Evolutionary conservation across 37 sponge, comb jelly and placozoan genomes (phyloP).

Genomic region (Hormiphora californensis): DNA sequence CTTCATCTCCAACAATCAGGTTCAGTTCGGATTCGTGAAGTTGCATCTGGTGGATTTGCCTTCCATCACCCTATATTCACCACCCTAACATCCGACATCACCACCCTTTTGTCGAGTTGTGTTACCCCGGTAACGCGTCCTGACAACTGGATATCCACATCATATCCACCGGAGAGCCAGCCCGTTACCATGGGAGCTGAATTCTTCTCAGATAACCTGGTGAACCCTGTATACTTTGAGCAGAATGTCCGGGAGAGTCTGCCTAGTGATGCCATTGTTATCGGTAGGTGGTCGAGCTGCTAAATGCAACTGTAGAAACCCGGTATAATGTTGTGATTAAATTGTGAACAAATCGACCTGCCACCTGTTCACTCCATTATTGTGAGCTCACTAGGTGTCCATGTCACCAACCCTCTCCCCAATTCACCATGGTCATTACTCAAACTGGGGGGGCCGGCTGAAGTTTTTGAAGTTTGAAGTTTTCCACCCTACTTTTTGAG

Average conservation of each 20-base stretch:
- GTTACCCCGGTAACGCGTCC: background rate
- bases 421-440: too few species aligned
- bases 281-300: background rate
- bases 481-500: too few species aligned
- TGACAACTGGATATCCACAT: background rate
- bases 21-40: background rate
- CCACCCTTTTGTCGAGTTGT: too few species aligned
- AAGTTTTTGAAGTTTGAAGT: too few species aligned
- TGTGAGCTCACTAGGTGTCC: too few species aligned
- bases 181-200: background rate
- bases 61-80: background rate
- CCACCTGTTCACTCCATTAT: too few species aligned
- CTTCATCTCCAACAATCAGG: background rate
- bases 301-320: background rate
- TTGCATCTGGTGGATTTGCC: background rate
- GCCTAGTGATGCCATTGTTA: background rate
- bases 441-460: too few species aligned
- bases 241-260: conserved; percentile 43
- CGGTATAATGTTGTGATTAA: too few species aligned
- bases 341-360: too few species aligned
- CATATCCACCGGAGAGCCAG: background rate
- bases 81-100: background rate
- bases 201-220: conserved; percentile 45
- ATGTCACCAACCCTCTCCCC: too few species aligned
- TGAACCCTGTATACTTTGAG: conserved; percentile 11